Percentiles rank a stretch among this genome's conserved stretches.
These are phyloP conservation scores for Myotis vivesi DNA, from an alignment of 2,797 vertebrate genomes.

Conservation along the genomic window DNA sequence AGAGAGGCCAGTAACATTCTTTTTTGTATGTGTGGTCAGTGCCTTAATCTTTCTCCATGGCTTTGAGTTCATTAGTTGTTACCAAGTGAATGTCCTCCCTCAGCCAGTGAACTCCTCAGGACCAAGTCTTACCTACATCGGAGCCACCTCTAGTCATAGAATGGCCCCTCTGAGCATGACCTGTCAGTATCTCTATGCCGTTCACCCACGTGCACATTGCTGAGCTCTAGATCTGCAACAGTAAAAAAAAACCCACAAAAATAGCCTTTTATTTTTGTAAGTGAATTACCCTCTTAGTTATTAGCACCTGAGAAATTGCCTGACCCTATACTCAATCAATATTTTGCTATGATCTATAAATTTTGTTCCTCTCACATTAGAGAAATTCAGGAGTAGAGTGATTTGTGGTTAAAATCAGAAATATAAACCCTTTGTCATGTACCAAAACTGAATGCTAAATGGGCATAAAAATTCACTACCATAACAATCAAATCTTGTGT, in stretches of 20 bases:
- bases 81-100: neutral
- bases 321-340: neutral
- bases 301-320: neutral
- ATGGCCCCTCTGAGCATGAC: neutral
- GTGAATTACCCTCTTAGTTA: neutral
- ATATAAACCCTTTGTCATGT: neutral
- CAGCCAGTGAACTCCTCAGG: neutral
- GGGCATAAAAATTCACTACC: neutral
- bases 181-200: neutral
- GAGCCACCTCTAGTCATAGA: neutral
- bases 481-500: neutral
- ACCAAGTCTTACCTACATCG: neutral
- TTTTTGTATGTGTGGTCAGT: neutral
- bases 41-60: neutral
- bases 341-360: neutral
- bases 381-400: neutral
- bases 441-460: neutral
- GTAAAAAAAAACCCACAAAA: neutral
- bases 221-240: neutral
- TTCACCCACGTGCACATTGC: neutral
- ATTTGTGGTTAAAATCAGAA: neutral
- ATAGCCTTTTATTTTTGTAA: neutral
- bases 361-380: neutral
- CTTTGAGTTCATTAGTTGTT: neutral
- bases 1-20: neutral